Base-by-base conservation (phyloP, 2,797 vertebrate genomes). In the Hirundo rustica region DNA sequence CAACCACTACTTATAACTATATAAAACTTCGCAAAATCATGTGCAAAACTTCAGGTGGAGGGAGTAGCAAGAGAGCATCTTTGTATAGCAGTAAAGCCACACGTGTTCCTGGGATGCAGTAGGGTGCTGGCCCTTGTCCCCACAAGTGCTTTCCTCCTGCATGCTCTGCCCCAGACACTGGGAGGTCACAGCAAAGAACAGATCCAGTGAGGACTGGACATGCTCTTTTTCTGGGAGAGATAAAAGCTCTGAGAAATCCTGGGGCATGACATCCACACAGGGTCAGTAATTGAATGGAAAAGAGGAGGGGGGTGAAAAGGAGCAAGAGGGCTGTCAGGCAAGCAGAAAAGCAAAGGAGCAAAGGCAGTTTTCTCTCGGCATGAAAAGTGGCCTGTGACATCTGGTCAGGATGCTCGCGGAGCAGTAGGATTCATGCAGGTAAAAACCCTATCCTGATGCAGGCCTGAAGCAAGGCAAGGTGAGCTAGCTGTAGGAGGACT, bases 401-500 rank as follows among this genome's bases (percentile, higher is more conserved):
- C 53, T 76, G 61, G 21, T 61, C 68, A 68, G 78, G 84, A 83
- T 91, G 68, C 27, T 75, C 57, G 30, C 29, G 67, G 51, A 89
- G 82, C 68, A 74, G 50, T 4, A 61, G 61, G 51, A 54, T 58
- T 65, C 22, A 9, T 4, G 29, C n/a, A 95, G 79, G 76, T 95
- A n/a, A 80, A 80, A 77, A 67, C 1, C 6, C 14, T 50, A 48
- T 54, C 14, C 61, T 34, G 66, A 48, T 62, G 53, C 78, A 74
- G 89, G 81, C 75, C 86, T 81, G 78, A 88, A 87, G 84, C 72
- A 92, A 91, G 34, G 51, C 72, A 91, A 96, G 92, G 89, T 85
- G 75, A 89, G 61, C 14, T 89, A 64, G 27, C 72, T 80, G 75
- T 91, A 64, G 91, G 94, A 95, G 84, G 68, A 51, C 68, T 75